Evolutionary conservation across 1,140 invertebrate genomes (phyloP).

Genomic region (Arion vulgaris): DNA sequence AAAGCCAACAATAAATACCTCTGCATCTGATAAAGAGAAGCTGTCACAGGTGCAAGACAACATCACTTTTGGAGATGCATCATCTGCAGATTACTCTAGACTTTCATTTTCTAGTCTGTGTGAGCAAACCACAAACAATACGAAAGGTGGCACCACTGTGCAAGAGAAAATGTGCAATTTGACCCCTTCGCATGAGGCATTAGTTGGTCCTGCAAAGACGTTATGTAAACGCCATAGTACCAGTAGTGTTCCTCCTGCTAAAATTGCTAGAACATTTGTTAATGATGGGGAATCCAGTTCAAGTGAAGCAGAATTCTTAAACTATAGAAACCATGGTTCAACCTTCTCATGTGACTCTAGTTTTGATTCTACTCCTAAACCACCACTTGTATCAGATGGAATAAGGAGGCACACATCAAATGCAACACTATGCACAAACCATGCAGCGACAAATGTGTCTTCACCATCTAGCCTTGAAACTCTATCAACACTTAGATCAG

Average conservation of each 20-base stretch:
- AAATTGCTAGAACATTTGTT: neutral
- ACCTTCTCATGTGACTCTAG: too few relatives aligned
- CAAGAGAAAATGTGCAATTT: neutral
- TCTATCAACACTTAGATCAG: neutral
- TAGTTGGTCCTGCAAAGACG: neutral
- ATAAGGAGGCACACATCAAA: too few relatives aligned
- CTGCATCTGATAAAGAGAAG: neutral
- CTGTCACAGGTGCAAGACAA: neutral
- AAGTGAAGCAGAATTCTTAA: neutral
- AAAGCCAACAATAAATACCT: neutral
- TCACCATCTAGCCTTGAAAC: neutral
- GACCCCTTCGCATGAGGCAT: neutral
- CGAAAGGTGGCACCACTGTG: neutral
- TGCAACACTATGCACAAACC: too few relatives aligned
- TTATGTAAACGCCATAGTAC: neutral
- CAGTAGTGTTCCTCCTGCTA: neutral
- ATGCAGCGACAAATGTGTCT: too few relatives aligned
- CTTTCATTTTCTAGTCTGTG: slow-evolving; percentile 11
- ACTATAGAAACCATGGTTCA: neutral
- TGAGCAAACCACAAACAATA: neutral
- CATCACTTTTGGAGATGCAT: neutral
- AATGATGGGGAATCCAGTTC: neutral
- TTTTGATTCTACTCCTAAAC: neutral
- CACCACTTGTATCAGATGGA: neutral
- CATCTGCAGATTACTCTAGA: neutral